These are phyloP conservation scores for Drosophila sucinea DNA, from an alignment of 1,140 invertebrate genomes.

Conservation along the genomic window DNA sequence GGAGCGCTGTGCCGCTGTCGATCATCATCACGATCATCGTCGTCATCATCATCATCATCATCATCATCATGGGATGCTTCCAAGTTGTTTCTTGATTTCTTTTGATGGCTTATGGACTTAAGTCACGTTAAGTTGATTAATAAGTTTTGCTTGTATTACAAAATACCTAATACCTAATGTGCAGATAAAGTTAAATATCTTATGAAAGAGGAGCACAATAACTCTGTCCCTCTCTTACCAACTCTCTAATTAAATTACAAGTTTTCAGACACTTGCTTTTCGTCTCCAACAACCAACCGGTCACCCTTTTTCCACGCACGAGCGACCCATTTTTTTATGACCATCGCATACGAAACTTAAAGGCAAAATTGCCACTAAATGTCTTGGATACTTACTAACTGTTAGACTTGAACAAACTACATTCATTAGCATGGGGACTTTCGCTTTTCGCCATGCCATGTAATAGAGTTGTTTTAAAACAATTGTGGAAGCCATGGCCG, in stretches of 20 bases:
- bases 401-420: not conserved
- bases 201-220: conserved; percentile 47
- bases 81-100: conserved; percentile 54
- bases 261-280: not conserved
- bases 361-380: conserved; percentile 54
- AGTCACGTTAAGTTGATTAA: conserved; percentile 77
- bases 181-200: conserved; percentile 28
- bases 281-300: not conserved
- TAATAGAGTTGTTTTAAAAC: not conserved
- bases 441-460: conserved; percentile 59
- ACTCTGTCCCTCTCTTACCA: not conserved
- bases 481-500: conserved; percentile 35
- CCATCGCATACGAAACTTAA: conserved; percentile 35
- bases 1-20: conserved; percentile 49
- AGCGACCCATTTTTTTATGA: conserved; percentile 56
- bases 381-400: conserved; percentile 27
- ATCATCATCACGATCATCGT: conserved; percentile 68
- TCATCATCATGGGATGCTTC: conserved; percentile 31
- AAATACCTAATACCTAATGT: conserved; percentile 57
- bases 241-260: conserved; percentile 35
- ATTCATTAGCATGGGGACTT: conserved; percentile 50
- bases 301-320: conserved; percentile 33
- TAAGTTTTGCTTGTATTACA: conserved; percentile 63
- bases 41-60: conserved; percentile 25
- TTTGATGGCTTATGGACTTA: conserved; percentile 48